Percentiles rank a stretch among this genome's conserved stretches.
Conservation (phyloP, 2,797 vertebrate species). For the Halcyon badia region DNA sequence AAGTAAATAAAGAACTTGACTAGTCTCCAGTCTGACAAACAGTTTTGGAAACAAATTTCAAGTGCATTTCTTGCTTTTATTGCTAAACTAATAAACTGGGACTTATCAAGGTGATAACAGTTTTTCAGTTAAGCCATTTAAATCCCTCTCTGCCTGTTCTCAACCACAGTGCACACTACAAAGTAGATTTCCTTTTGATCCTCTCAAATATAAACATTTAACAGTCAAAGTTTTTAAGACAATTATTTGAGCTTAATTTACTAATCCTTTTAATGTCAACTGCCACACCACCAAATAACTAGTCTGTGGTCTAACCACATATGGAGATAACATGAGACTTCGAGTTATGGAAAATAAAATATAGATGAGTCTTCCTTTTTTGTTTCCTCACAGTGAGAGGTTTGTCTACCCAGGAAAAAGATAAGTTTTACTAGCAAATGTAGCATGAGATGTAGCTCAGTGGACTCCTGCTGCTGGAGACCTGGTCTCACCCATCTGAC, state of each 20-base stretch:
- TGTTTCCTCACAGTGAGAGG: neutral
- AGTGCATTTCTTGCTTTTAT: conserved; percentile 51
- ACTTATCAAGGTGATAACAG: conserved; percentile 69
- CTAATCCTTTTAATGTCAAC: conserved; percentile 69
- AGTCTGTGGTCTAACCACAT: conserved; percentile 22
- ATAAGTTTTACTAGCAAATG: neutral
- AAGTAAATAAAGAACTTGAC: conserved; percentile 59
- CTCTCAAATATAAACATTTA: conserved; percentile 71
- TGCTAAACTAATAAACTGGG: conserved; percentile 42
- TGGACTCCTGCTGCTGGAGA: neutral
- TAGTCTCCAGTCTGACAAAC: conserved; percentile 32
- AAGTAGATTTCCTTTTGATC: conserved; percentile 73
- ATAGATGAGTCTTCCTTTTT: neutral
- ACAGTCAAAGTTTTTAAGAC: conserved; percentile 56
- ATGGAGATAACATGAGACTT: neutral
- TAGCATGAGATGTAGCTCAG: neutral
- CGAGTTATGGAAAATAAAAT: neutral
- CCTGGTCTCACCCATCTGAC: neutral
- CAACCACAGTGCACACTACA: conserved; percentile 45
- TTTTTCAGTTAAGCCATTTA: conserved; percentile 58
- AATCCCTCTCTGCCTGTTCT: conserved; percentile 69
- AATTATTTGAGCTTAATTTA: conserved; percentile 69
- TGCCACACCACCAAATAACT: conserved; percentile 18
- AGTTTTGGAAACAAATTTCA: conserved; percentile 52
- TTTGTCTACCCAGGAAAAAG: neutral